Conservation (phyloP, 1,140 invertebrate genomes). For the Elymnias hypermnestra region DNA sequence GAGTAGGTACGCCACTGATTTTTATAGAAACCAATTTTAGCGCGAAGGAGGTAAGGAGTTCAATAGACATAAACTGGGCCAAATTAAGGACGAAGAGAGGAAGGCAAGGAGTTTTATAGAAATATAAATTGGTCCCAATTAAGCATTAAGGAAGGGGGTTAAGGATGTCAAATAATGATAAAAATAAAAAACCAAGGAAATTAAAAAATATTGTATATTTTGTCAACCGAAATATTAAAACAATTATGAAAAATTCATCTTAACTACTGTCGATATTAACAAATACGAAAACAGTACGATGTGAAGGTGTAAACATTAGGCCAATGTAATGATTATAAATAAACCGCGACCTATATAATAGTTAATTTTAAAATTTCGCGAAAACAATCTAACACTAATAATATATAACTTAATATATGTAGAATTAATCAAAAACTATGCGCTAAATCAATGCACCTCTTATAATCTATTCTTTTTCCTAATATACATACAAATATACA, state of each 20-base stretch:
- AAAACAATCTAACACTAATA: constrained; percentile 31
- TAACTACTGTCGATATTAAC: constrained; percentile 59
- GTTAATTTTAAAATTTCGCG: constrained; percentile 13
- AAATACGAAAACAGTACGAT: constrained; percentile 37
- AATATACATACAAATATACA: constrained; percentile 60
- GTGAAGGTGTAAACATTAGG: constrained; percentile 46
- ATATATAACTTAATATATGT: constrained; percentile 1
- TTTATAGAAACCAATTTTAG: too few species aligned
- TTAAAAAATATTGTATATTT: constrained; percentile 65
- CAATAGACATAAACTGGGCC: too few species aligned
- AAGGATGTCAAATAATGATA: too few species aligned
- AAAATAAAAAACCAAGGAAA: too few species aligned
- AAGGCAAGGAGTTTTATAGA: too few species aligned
- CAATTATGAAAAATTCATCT: constrained; percentile 63
- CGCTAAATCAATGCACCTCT: constrained; percentile 50
- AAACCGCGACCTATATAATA: constrained; percentile 16
- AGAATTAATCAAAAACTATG: neutral
- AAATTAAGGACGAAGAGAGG: too few species aligned
- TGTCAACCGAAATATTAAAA: constrained; percentile 73
- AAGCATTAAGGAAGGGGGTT: too few species aligned
- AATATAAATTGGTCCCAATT: too few species aligned
- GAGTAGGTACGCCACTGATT: too few species aligned
- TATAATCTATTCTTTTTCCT: constrained; percentile 43
- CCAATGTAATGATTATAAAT: constrained; percentile 47
- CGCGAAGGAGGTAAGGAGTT: too few species aligned